These are phyloP conservation scores for Prenolepis imparis DNA, from an alignment of 2,888 invertebrate genomes.

Conservation along the genomic window DNA sequence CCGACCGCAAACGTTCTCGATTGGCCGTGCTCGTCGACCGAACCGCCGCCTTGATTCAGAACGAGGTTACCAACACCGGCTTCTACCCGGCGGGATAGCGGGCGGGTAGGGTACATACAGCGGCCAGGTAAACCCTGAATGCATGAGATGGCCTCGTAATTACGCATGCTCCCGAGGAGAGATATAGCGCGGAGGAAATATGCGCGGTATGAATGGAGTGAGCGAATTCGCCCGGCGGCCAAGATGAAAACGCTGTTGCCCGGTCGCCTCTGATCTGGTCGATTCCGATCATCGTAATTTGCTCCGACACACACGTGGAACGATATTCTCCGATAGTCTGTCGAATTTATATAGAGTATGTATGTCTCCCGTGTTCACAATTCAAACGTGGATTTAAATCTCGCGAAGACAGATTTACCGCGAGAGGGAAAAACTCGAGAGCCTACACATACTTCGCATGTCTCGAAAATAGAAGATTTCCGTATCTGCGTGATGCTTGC, in stretches of 20 bases:
- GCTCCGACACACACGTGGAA: neutral
- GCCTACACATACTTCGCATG: neutral
- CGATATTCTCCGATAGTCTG: neutral
- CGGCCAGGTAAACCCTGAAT: constrained; percentile 65
- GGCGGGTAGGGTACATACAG: neutral
- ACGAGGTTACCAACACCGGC: constrained; percentile 70
- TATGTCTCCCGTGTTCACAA: neutral
- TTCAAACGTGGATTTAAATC: neutral
- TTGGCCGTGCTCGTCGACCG: constrained; percentile 74
- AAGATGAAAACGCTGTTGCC: constrained; percentile 7
- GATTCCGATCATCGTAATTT: neutral
- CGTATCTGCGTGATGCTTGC: neutral
- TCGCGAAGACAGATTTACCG: neutral
- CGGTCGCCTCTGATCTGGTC: neutral
- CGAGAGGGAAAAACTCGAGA: neutral
- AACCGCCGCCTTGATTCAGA: constrained; percentile 73
- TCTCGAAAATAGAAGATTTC: constrained; percentile 8
- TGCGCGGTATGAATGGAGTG: constrained; percentile 32
- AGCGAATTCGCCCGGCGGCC: constrained; percentile 16
- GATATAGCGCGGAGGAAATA: constrained; percentile 26
- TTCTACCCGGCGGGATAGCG: constrained; percentile 42
- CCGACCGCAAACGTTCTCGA: constrained; percentile 74
- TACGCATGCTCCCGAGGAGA: constrained; percentile 60
- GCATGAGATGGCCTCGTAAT: constrained; percentile 59
- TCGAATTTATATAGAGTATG: constrained; percentile 23